phyloP scores from a whole-genome alignment of 2,113 vertebrate species.

The Protobothrops mucrosquamatus region DNA sequence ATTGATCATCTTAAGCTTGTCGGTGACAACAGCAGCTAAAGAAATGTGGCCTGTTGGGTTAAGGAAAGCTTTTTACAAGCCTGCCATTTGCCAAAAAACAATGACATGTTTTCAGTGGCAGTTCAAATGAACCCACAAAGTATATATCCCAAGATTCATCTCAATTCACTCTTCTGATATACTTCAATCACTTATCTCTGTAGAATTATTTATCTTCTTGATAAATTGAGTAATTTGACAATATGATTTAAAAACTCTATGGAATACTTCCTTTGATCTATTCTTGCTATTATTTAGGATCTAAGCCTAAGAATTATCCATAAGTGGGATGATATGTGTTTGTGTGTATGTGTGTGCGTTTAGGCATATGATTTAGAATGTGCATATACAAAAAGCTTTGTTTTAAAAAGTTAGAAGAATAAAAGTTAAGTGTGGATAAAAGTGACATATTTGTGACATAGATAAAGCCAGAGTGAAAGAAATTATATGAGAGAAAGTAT shows the following conservation, averaged over 20 bases:
- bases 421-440: background rate
- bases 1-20: background rate
- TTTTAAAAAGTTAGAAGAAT: background rate
- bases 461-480: background rate
- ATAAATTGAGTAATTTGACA: constrained; percentile 7
- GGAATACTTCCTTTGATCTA: background rate
- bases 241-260: background rate
- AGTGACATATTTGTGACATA: background rate
- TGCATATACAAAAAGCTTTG: background rate
- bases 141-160: background rate
- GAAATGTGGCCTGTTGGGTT: background rate
- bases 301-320: background rate
- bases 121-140: background rate
- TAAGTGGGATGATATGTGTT: background rate
- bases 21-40: background rate
- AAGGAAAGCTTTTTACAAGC: background rate
- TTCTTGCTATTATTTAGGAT: background rate
- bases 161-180: background rate
- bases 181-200: background rate
- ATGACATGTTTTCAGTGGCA: background rate
- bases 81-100: constrained; percentile 3
- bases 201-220: background rate
- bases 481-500: background rate
- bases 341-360: background rate
- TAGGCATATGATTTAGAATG: rapidly evolving